Conservation (phyloP, 2,888 invertebrate genomes). For the Dicyrtomina minuta region DNA sequence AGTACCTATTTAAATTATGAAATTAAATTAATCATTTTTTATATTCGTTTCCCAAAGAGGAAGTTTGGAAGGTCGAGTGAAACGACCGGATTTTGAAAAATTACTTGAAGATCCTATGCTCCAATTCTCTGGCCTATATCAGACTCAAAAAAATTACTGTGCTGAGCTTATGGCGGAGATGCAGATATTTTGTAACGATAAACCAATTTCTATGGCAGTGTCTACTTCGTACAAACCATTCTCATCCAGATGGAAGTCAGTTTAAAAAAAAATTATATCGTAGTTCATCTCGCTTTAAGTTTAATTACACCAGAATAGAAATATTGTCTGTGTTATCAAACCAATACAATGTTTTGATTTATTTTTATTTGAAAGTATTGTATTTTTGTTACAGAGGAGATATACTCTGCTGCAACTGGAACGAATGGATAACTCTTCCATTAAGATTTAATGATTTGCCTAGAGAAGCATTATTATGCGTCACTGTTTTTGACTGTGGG, state of each 20-base stretch:
- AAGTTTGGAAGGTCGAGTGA: slow-evolving; percentile 85
- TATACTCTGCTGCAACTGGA: slow-evolving; percentile 71
- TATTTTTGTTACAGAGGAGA: slow-evolving; percentile 21
- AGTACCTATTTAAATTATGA: background rate
- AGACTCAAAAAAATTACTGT: slow-evolving; percentile 65
- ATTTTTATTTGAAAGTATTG: background rate
- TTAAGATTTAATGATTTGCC: slow-evolving; percentile 89
- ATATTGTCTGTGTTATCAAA: too few species aligned
- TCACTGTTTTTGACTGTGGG: slow-evolving; percentile 89
- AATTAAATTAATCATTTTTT: background rate
- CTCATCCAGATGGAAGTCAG: slow-evolving; percentile 87
- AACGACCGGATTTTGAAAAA: slow-evolving; percentile 84
- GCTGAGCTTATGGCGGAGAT: slow-evolving; percentile 87
- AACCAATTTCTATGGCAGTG: slow-evolving; percentile 80
- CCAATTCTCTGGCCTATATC: slow-evolving; percentile 85
- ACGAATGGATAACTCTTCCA: slow-evolving; percentile 92
- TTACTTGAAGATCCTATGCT: slow-evolving; percentile 83
- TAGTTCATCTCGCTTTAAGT: too few species aligned
- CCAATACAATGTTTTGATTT: background rate
- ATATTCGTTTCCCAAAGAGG: slow-evolving; percentile 66
- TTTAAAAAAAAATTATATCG: slow-evolving; percentile 52
- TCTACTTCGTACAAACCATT: slow-evolving; percentile 90
- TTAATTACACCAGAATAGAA: too few species aligned
- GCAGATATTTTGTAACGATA: slow-evolving; percentile 61
- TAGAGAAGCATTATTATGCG: slow-evolving; percentile 77